phyloP scores from a whole-genome alignment of 2,113 vertebrate species.

The Dicerorhinus sumatrensis region DNA sequence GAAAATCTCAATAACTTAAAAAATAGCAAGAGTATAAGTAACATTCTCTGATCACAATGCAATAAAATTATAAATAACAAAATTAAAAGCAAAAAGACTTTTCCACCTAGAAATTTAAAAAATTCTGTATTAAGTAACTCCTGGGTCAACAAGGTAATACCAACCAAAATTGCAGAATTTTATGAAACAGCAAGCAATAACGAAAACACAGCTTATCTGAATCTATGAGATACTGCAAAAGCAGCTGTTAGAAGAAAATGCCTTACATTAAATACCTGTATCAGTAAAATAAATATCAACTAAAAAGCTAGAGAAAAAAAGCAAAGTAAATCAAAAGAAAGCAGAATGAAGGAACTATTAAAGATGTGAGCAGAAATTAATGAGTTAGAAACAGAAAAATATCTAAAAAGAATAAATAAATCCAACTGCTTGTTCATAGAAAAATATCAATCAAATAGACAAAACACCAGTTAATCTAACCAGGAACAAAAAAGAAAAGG shows the following conservation, averaged over 20 bases:
- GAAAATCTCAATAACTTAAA: not conserved
- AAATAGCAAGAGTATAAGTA: not conserved
- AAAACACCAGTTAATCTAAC: not conserved
- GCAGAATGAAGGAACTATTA: not conserved
- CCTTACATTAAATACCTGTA: not conserved
- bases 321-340: not conserved
- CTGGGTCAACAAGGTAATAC: not conserved
- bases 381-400: not conserved
- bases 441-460: not conserved
- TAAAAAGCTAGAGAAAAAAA: not conserved
- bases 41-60: not conserved
- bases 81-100: not conserved
- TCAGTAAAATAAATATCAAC: not conserved
- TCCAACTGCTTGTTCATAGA: not conserved
- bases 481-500: not conserved
- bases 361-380: not conserved
- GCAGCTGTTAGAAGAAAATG: not conserved
- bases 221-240: not conserved
- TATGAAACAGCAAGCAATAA: slow-evolving; percentile 1
- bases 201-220: not conserved
- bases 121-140: not conserved
- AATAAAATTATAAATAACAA: not conserved
- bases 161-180: not conserved
- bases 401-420: slow-evolving; percentile 16
- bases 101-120: not conserved